A percentile compares a stretch with the other conserved stretches of the same genome.
Conservation (phyloP, 92 coral and sea anemone genomes). For the Porites evermanni region DNA sequence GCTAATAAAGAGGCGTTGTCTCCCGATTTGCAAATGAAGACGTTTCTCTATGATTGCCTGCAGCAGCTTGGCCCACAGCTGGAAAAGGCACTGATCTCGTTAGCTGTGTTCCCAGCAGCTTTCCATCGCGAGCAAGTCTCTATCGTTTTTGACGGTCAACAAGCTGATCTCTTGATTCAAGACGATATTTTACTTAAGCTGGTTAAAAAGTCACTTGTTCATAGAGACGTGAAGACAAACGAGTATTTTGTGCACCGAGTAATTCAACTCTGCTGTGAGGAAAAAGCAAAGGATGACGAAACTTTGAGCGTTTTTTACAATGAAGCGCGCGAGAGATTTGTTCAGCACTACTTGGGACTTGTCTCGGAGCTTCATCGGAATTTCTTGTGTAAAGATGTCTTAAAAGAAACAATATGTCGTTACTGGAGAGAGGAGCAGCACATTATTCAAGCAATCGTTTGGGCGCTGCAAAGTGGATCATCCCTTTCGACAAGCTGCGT, state of each 20-base stretch:
- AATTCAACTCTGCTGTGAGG: slow-evolving; percentile 61
- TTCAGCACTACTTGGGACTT: slow-evolving; percentile 37
- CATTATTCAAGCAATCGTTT: slow-evolving; percentile 57
- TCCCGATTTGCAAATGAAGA: slow-evolving; percentile 59
- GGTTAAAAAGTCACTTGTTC: slow-evolving; percentile 29
- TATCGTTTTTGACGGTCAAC: slow-evolving; percentile 15
- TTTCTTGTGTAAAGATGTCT: slow-evolving; percentile 31
- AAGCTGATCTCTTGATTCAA: not conserved
- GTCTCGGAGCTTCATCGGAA: slow-evolving; percentile 36
- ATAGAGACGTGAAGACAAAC: slow-evolving; percentile 37
- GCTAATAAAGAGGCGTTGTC: slow-evolving; percentile 50
- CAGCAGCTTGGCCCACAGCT: slow-evolving; percentile 40
- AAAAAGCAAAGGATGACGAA: slow-evolving; percentile 33
- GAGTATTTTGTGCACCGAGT: slow-evolving; percentile 59
- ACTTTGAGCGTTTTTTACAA: slow-evolving; percentile 33
- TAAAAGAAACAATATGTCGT: slow-evolving; percentile 17
- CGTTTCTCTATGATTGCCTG: slow-evolving; percentile 46
- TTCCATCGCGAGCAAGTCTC: slow-evolving; percentile 44
- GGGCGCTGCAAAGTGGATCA: slow-evolving; percentile 36
- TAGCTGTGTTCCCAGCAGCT: slow-evolving; percentile 69
- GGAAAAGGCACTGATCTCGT: slow-evolving; percentile 47
- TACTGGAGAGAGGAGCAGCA: slow-evolving; percentile 56
- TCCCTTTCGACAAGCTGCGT: slow-evolving; percentile 9
- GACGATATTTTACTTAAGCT: not conserved
- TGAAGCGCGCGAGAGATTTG: slow-evolving; percentile 41